Conservation (phyloP, 2,888 invertebrate genomes). For the Seira ritae region DNA sequence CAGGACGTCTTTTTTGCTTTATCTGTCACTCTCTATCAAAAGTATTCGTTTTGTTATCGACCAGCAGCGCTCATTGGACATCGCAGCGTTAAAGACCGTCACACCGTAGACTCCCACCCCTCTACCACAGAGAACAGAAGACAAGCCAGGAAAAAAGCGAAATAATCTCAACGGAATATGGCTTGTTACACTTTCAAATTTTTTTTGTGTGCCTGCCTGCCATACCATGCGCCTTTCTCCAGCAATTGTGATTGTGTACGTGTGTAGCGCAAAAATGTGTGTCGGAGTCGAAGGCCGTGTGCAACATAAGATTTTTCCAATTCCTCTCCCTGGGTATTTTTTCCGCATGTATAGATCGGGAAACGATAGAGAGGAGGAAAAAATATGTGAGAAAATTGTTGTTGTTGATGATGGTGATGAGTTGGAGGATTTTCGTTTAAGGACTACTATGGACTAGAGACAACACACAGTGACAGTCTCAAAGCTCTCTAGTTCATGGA, state of each 20-base stretch:
- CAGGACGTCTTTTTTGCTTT: constrained; percentile 23
- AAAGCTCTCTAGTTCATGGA: too few relatives aligned
- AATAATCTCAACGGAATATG: not conserved
- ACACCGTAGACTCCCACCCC: not conserved
- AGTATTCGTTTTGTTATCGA: constrained; percentile 41
- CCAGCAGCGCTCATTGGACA: constrained; percentile 25
- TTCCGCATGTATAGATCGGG: not conserved
- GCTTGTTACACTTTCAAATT: constrained; percentile 53
- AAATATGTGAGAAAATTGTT: constrained; percentile 21
- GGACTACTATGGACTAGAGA: not conserved
- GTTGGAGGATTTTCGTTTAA: not conserved
- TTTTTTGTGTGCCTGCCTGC: not conserved
- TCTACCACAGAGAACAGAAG: constrained; percentile 14
- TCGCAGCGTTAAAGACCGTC: not conserved
- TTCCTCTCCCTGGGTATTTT: not conserved
- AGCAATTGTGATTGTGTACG: not conserved
- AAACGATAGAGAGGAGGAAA: not conserved
- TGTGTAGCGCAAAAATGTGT: not conserved
- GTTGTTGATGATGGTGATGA: constrained; percentile 20
- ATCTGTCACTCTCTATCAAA: constrained; percentile 52
- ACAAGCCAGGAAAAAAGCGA: constrained; percentile 27
- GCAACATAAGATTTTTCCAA: not conserved
- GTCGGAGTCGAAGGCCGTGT: not conserved
- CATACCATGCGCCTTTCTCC: not conserved
- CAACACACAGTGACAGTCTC: not conserved